Evolutionary conservation across 2,113 vertebrate genomes (phyloP), one percentile per base, ranked within the genome.

Genomic region (Hucho hucho): DNA sequence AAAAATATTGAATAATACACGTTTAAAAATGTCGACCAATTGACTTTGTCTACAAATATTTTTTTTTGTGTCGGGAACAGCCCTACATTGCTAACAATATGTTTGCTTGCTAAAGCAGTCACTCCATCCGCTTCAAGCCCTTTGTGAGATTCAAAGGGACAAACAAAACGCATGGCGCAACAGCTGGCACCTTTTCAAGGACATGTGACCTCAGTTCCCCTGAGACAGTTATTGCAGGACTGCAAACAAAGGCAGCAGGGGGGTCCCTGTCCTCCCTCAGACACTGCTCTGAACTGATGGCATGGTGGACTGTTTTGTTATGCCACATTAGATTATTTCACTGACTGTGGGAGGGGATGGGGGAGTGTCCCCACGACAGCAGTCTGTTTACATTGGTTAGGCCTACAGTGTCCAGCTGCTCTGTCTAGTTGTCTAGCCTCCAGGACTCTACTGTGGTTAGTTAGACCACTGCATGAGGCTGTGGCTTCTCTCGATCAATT

Each of bases 101-200:
- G 59, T 16, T 63, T 25, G 12, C 20, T 63, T 63, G 4, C 49
- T 25, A 11, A 25, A 22, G 20, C 24, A 63, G 24, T 16, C n/a
- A 63, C 59, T 63, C n/a, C 56, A 24, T 63, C 59, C 16, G n/a
- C 7, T 63, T 32, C 46, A 37, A 75, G 67, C 56, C 71, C 28
- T 16, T 74, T 77, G 72, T 53, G 58, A 78, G 76, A 74, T 86
- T 81, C 80, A 77, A 53, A 73, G 79, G 75, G 83, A 87, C 77
- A 82, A 91, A 83, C 82, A 77, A 84, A 91, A 83, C 82, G 91
- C 86, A 87, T 43, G 83, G 86, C 73, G 78, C 68, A 90, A 89
- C 92, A 94, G 91, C 91, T 26, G 92, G 84, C 81, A 75, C 76
- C 75, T 85, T 90, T 90, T 89, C 77, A 89, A 78, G 79, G 49